Base-by-base conservation (phyloP, 2,888 invertebrate species). In the Monopis laevigella region DNA sequence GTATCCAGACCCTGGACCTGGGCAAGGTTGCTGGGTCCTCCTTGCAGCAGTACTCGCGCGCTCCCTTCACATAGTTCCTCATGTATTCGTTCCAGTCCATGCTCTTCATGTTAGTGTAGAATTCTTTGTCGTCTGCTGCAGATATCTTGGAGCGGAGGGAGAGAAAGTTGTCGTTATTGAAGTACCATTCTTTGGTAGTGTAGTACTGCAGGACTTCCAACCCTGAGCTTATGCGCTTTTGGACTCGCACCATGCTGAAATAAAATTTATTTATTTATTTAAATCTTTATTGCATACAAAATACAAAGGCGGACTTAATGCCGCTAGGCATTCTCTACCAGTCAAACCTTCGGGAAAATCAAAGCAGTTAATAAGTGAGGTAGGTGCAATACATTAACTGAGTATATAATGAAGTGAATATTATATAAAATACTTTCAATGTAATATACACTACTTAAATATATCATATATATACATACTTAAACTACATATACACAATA, bases 41-140 rank as follows among this genome's bases (percentile, higher is more conserved):
- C 48, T 93, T 93, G 43, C 94, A 78, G 55, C 92, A 89, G 61
- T 85, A 96, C 50, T 88, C 86, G 11, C 96, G 84, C n/a, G 91
- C 88, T 0, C 96, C 96, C 47, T 90, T 82, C 19, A 95, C 86
- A 56, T 93, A 93, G 35, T 66, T 51, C 1, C 16, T 32, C 32
- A 32, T 32, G 16, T 32, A 32, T 5, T 7, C 7, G 16, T 32
- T 32, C 32, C 32, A 32, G 6, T 32, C 78, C 52, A 39, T 10
- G 12, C 40, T 26, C 29, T 64, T 62, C 3, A 78, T 58, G 45
- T 82, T 77, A 0, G 84, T 83, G 46, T 84, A 85, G 51, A 91
- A 94, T 0, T 73, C 70, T 40, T 86, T 69, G 46, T 88, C 73
- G 47, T 90, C 91, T 10, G 65, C 65, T 1, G 65, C 60, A 0